Conservation (phyloP, 2,888 invertebrate species). For the Rhagium mordax region DNA sequence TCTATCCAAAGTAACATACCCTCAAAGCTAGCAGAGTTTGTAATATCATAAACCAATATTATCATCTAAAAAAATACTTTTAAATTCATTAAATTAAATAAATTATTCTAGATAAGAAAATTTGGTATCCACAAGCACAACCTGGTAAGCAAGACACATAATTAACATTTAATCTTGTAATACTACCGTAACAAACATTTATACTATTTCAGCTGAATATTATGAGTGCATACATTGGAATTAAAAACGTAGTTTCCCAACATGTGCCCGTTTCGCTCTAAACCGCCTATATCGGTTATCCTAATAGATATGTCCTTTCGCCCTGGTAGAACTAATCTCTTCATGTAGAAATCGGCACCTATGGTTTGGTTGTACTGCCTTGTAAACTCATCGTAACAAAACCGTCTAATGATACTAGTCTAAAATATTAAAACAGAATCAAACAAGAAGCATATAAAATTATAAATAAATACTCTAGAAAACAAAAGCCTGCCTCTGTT, state of each 20-base stretch:
- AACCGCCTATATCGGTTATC: slow-evolving; percentile 90
- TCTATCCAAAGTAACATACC: slow-evolving; percentile 82
- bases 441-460: too few species aligned
- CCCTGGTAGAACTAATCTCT: slow-evolving; percentile 74
- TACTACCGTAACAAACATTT: too few species aligned
- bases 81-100: background rate
- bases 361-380: slow-evolving; percentile 77
- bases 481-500: too few species aligned
- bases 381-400: slow-evolving; percentile 79
- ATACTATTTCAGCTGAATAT: too few species aligned
- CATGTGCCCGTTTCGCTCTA: slow-evolving; percentile 84
- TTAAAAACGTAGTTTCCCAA: slow-evolving; percentile 82
- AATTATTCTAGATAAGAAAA: slow-evolving; percentile 13
- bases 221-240: slow-evolving; percentile 79
- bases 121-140: too few species aligned
- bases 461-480: too few species aligned
- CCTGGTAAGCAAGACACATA: too few species aligned
- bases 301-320: slow-evolving; percentile 78
- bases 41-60: slow-evolving; percentile 88
- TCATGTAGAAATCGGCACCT: slow-evolving; percentile 82
- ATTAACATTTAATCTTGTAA: too few species aligned
- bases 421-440: slow-evolving; percentile 60
- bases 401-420: slow-evolving; percentile 78
- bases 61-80: slow-evolving; percentile 75
- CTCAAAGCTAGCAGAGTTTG: slow-evolving; percentile 86